Evolutionary conservation across 2,888 invertebrate genomes (phyloP), one percentile per base, ranked within the genome.

Genomic region (Pyrochroa serraticornis): DNA sequence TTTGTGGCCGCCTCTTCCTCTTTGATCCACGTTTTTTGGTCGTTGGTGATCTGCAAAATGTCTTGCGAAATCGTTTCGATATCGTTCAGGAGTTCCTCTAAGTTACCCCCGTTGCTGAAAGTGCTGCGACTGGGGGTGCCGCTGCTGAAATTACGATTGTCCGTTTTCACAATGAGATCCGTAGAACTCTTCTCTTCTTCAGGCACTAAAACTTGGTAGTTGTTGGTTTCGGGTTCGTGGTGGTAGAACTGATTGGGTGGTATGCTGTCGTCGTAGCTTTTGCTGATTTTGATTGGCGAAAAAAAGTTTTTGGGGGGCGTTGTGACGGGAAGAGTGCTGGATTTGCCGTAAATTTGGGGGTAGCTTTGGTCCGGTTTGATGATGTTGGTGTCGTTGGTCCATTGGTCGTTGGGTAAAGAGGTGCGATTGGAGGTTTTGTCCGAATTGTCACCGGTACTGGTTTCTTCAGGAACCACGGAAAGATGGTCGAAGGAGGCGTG

Each of bases 391-490:
- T 74, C 71, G 60, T 60, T 60, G 52, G 62, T 68, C 72, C 71
- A 71, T 38, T 65, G 62, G 9, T 75, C 74, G 51, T 71, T 68
- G 36, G 67, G 67, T 8, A 68, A 41, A 1, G 73, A 71, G 0
- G 55, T 60, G 6, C 67, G 57, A 49, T 68, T 67, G 6, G 77
- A 77, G 56, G 71, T 76, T 57, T 71, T 72, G 37, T 78, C 78
- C 7, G 79, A 79, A 56, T 79, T 79, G 62, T 79, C 22, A 22
- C 22, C 79, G 30, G 75, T 73, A 3, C 78, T 78, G 12, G 83
- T 87, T 71, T 91, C 91, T 73, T 91, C 91, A 5, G 89, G 88
- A 39, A 91, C 91, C 14, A 91, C 86, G 56, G 89, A 89, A 43
- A 91, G 82, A 75, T 90, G 89, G 77, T 91, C 89, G 78, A 90